These are phyloP conservation scores for Prionchulus punctatus DNA, from an alignment of 2,888 invertebrate species.

Conservation along the genomic window DNA sequence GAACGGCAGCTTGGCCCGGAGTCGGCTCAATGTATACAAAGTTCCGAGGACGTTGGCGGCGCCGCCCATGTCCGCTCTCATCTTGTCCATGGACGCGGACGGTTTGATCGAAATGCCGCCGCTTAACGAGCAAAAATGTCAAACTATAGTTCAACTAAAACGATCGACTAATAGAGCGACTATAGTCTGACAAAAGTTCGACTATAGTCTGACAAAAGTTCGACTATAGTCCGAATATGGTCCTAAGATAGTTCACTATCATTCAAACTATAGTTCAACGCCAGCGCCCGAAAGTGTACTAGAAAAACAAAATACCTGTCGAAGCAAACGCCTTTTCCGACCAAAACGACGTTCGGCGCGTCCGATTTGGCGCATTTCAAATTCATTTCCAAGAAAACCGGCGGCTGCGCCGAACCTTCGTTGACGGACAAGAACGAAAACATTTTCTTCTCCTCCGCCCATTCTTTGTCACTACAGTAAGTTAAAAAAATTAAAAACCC, in stretches of 20 bases:
- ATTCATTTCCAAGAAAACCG: slow-evolving; percentile 54
- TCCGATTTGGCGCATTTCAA: slow-evolving; percentile 27
- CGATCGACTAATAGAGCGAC: background rate
- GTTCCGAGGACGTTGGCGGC: slow-evolving; percentile 59
- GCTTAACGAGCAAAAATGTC: slow-evolving; percentile 33
- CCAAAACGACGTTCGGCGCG: slow-evolving; percentile 51
- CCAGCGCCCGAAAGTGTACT: background rate
- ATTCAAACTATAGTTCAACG: too few relatives aligned
- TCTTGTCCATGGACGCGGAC: slow-evolving; percentile 46
- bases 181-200: too few relatives aligned
- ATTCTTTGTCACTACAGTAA: slow-evolving; percentile 33
- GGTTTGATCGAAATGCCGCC: slow-evolving; percentile 58
- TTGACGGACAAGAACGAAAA: slow-evolving; percentile 58
- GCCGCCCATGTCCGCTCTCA: slow-evolving; percentile 71
- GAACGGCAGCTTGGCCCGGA: slow-evolving; percentile 46
- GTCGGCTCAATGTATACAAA: slow-evolving; percentile 50
- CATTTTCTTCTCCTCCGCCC: slow-evolving; percentile 64
- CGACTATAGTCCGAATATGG: too few relatives aligned
- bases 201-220: too few relatives aligned
- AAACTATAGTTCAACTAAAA: background rate
- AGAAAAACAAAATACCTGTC: slow-evolving; percentile 26
- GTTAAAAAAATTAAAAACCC: background rate
- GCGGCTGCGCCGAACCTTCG: slow-evolving; percentile 58
- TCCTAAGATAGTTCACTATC: too few relatives aligned
- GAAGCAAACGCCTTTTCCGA: slow-evolving; percentile 46